Base-by-base conservation (phyloP, 2,888 invertebrate genomes). In the Calameuta pallipes region DNA sequence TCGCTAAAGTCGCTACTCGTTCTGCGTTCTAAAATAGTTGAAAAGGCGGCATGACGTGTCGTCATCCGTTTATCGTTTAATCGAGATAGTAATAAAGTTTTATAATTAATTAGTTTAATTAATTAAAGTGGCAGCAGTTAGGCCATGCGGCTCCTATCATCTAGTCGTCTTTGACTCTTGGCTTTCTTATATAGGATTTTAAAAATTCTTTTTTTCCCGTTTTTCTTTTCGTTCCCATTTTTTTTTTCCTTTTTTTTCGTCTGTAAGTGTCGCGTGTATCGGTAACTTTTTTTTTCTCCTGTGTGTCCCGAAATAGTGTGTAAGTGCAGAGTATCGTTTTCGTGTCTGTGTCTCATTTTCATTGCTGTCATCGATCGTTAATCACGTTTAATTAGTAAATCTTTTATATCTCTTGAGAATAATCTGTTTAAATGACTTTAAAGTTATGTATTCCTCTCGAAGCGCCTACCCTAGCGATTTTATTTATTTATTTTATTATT, bases 111-210 rank as follows among this genome's bases (percentile, higher is more conserved):
- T 80, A 75, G n/a, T 82, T 84, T 86, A 88, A 87, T 89, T 90
- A 89, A 87, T 90, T 85, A 88, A 89, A 90, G 89, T 91, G 91
- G 91, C 90, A 91, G 91, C 91, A 89, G 85, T 91, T 91, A 91
- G 91, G 91, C 91, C 91, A 91, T 91, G 90, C 90, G 90, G 90
- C 91, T 89, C 87, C 91, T 91, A 91, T 90, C 83, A 87, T 87
- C 90, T 90, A 91, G 85, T 90, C 90, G 84, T 89, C 88, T 89
- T 89, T 87, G 88, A 90, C 89, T 88, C 89, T 90, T 89, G 89
- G 89, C 90, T 90, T 88, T 87, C 81, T 88, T 89, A 90, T 82
- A 84, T 89, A 89, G 86, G 33, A 87, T 88, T 90, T 87, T 88
- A 89, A 89, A 89, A 89, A 84, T 78, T 75, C 56, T 82, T 37